phyloP scores from a whole-genome alignment of 2,888 invertebrate genomes.

The Leptodirus hochenwartii region DNA sequence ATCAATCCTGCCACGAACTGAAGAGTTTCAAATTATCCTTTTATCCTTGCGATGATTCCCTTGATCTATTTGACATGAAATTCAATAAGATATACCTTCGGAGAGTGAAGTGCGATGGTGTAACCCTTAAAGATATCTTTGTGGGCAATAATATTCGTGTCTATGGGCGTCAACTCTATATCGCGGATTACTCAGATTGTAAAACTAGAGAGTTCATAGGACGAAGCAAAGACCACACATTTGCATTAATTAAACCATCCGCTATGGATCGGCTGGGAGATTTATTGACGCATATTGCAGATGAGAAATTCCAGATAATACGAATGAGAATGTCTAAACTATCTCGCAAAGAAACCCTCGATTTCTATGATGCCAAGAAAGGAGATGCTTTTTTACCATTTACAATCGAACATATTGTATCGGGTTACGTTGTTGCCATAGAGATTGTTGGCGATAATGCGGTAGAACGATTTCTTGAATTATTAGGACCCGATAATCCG shows the following conservation, averaged over 20 bases:
- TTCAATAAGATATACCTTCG: conserved; percentile 30
- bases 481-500: conserved; percentile 45
- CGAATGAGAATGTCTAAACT: conserved; percentile 57
- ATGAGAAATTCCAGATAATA: conserved; percentile 38
- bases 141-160: conserved; percentile 55
- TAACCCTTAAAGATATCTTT: conserved; percentile 48
- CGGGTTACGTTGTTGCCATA: conserved; percentile 49
- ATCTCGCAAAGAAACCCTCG: conserved; percentile 40
- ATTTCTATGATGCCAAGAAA: conserved; percentile 39
- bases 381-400: conserved; percentile 44
- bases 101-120: conserved; percentile 45
- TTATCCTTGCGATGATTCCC: conserved; percentile 55
- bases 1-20: conserved; percentile 51
- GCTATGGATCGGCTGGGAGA: conserved; percentile 50
- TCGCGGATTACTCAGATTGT: conserved; percentile 54
- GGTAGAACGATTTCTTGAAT: conserved; percentile 35
- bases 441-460: conserved; percentile 58
- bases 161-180: conserved; percentile 53
- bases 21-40: conserved; percentile 61
- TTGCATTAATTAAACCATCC: conserved; percentile 61
- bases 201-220: conserved; percentile 44
- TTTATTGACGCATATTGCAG: conserved; percentile 48
- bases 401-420: conserved; percentile 42
- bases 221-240: conserved; percentile 47
- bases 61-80: conserved; percentile 44